Percentiles rank a stretch among this genome's conserved stretches.
Evolutionary conservation across 2,888 invertebrate species (phyloP).

Genomic region (Apomyelois bistriatella): DNA sequence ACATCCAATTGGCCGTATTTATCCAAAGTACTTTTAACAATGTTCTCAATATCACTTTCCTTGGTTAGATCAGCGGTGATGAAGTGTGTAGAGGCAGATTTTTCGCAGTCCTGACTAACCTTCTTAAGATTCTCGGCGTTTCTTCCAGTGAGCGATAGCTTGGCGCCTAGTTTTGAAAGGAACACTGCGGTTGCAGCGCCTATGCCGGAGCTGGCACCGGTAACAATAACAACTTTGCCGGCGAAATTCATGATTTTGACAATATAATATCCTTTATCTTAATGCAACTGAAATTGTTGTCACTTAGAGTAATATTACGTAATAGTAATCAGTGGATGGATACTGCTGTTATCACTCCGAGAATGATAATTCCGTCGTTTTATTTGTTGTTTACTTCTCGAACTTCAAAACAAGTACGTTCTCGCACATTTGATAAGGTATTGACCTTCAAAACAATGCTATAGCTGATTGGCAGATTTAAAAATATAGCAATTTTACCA

Average conservation of each 20-base stretch:
- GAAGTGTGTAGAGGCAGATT: constrained; percentile 71
- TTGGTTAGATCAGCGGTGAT: constrained; percentile 86
- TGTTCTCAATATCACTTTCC: constrained; percentile 85
- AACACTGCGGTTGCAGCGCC: constrained; percentile 90
- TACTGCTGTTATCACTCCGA: not conserved
- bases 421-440: not conserved
- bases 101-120: constrained; percentile 60
- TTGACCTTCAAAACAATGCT: not conserved
- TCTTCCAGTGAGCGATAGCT: constrained; percentile 85
- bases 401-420: not conserved
- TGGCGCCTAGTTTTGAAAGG: constrained; percentile 87
- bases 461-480: not conserved
- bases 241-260: constrained; percentile 74
- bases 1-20: constrained; percentile 89
- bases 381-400: constrained; percentile 3
- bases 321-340: not conserved
- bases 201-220: constrained; percentile 92
- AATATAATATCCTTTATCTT: not conserved
- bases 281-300: not conserved
- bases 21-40: constrained; percentile 85
- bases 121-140: constrained; percentile 82
- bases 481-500: too few relatives aligned
- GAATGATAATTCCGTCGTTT: not conserved
- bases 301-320: not conserved
- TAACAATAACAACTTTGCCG: constrained; percentile 87